These are phyloP conservation scores for Diaprepes abbreviatus DNA, from an alignment of 2,888 invertebrate genomes.

Conservation along the genomic window DNA sequence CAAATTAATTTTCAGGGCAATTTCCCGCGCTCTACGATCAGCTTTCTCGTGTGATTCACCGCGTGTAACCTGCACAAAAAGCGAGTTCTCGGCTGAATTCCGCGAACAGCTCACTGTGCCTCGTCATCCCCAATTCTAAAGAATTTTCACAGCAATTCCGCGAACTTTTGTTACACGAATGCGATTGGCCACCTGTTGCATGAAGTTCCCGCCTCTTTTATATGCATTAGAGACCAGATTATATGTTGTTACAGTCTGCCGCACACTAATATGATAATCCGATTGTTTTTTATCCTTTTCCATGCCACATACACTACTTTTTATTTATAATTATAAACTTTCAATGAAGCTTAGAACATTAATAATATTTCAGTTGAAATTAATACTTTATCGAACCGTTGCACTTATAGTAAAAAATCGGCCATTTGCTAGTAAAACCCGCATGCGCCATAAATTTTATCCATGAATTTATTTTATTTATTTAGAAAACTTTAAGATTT, in stretches of 20 bases:
- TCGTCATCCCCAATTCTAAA: conserved; percentile 43
- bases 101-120: conserved; percentile 15
- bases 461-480: no score
- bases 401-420: no score
- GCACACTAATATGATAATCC: conserved; percentile 8
- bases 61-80: neutral
- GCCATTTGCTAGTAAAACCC: no score
- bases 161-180: conserved; percentile 24
- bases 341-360: no score
- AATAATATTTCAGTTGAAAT: no score
- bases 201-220: conserved; percentile 62
- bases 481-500: no score
- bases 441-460: no score
- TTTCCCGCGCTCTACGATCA: conserved; percentile 1
- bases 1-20: no score
- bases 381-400: no score
- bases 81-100: conserved; percentile 14
- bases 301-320: no score
- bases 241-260: conserved; percentile 13
- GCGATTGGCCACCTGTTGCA: conserved; percentile 66
- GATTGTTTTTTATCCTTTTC: neutral
- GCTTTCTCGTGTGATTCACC: conserved; percentile 13
- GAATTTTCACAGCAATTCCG: conserved; percentile 41
- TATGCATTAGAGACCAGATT: conserved; percentile 40
- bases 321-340: no score